Base-by-base conservation (phyloP, 2,888 invertebrate genomes). In the Himalopsyche anomala region DNA sequence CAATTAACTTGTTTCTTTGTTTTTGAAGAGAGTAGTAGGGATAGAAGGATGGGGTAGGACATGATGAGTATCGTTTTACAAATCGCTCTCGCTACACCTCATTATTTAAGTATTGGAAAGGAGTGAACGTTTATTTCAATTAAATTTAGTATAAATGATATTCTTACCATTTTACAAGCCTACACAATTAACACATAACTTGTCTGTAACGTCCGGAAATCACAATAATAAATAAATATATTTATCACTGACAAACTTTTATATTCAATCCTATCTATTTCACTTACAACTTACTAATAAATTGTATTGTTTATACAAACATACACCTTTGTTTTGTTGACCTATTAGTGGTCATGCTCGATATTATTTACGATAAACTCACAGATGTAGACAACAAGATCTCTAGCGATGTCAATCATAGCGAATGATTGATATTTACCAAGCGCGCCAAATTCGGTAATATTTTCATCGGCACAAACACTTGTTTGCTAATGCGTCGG, bases 401-500 rank as follows among this genome's bases (percentile, higher is more conserved):
- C 62, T 28, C 19, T 62, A 6, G 19, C 19, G 19, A 8, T 62
- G 62, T 19, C 62, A 62, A 62, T 62, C 62, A 62, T 28, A 28
- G 8, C 28, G 28, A 62, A 62, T 51, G 51, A 51, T 51, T 51
- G 15, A 51, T 15, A 51, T 62, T 62, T 62, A 62, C 28, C 62
- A 62, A 62, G 19, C 62, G 62, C 62, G 62, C 19, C 62, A 62
- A 62, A 62, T 19, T 11, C 62, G n/a, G 62, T 62, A 6, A 11
- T 28, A 62, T 62, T n/a, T 62, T 62, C 62, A 62, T 62, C n/a
- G 62, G 62, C 62, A 62, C 62, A 19, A 62, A 62, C 62, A 62
- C 62, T 62, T 62, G 62, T 62, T 62, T 62, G 62, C 62, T 62
- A 62, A 19, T 62, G 28, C 62, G 62, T 62, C 62, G 62, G n/a